Percentiles rank a stretch among this genome's conserved stretches.
Evolutionary conservation across 2,113 vertebrate genomes (phyloP).

Genomic region (Cavia aperea): DNA sequence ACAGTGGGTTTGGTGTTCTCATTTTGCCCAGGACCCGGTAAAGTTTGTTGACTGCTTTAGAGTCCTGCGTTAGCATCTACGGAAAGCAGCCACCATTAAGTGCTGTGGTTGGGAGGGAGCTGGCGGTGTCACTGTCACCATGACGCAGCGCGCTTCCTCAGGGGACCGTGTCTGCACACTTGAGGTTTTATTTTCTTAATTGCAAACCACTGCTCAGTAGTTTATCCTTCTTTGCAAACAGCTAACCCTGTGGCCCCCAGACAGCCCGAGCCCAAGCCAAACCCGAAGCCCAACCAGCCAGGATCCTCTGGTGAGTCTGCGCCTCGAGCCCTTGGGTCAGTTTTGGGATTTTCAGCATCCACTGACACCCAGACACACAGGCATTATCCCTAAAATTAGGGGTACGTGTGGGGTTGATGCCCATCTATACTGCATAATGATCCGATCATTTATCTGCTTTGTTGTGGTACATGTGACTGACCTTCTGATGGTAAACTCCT

Average conservation of each 20-base stretch:
- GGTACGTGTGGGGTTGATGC: neutral
- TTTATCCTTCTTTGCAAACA: neutral
- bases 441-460: neutral
- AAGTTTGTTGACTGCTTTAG: neutral
- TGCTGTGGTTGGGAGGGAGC: too few relatives aligned
- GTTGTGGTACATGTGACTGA: too few relatives aligned
- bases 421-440: neutral
- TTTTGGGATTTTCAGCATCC: neutral
- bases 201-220: neutral
- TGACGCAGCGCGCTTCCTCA: too few relatives aligned
- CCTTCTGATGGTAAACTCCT: too few relatives aligned
- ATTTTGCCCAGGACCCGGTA: neutral
- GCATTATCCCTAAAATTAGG: neutral
- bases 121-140: too few relatives aligned
- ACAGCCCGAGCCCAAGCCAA: neutral
- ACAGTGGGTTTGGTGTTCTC: neutral
- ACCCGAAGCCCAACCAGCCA: neutral
- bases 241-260: neutral
- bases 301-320: neutral
- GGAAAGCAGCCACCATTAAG: too few relatives aligned
- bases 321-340: neutral
- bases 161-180: too few relatives aligned
- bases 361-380: neutral
- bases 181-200: too few relatives aligned
- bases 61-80: neutral